Evolutionary conservation across 2,113 vertebrate genomes (phyloP), one percentile per base, ranked within the genome.

Genomic region (Cynoglossus semilaevis): DNA sequence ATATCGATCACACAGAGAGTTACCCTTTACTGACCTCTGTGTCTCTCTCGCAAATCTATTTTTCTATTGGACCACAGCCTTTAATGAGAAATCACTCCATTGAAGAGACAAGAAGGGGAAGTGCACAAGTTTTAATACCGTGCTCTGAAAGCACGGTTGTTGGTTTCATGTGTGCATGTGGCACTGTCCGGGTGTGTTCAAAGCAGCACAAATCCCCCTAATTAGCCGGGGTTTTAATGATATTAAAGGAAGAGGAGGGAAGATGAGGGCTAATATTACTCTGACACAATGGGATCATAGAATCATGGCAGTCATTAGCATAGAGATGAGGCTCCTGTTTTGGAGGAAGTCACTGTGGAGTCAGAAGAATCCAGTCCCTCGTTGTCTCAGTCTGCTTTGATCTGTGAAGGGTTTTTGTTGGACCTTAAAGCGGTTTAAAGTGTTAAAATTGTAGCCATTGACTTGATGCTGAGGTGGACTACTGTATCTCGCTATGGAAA

Each of bases 281-380:
- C 14, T 77, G 84, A 88, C 86, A 90, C 84, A 89, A 89, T 88
- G 83, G 85, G 84, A 87, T 88, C 82, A 87, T 64, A 81, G 83
- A 85, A 79, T 52, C 69, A 89, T 89, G 18, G 54, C 66, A 51
- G 73, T 77, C 73, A 84, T 89, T 85, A 85, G 70, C 82, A 84
- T 83, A 69, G 80, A 87, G 79, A 89, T 87, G 69, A 84, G 78
- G 60, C 77, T 77, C 57, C 72, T 50, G 50, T 43, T 67, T 74
- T 57, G 54, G 63, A 48, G 63, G 56, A 58, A 56, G 70, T 6
- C 22, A 58, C 64, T 74, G 64, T 40, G 77, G 53, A 61, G 36
- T 67, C 54, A 53, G 57, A 74, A 72, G 61, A 72, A 57, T 61
- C 51, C 74, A 66, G 22, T 72, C 62, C 9, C 38, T 83, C 73